Evolutionary conservation across 2,888 invertebrate species (phyloP).

Genomic region (Caenorhabditis zanzibari): DNA sequence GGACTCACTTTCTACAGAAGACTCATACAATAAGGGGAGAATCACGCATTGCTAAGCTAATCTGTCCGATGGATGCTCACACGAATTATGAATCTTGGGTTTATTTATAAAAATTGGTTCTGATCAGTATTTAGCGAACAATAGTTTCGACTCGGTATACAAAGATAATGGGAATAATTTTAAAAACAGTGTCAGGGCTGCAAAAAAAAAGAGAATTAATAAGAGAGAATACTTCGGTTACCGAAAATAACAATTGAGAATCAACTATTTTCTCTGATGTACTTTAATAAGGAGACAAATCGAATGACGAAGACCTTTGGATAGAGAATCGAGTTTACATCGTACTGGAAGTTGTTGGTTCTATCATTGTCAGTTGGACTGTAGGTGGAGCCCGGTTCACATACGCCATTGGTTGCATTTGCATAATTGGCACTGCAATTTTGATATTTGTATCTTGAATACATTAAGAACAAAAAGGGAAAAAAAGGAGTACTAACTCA

Average conservation of each 20-base stretch:
- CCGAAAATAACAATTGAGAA: too few species aligned
- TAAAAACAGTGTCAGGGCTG: neutral
- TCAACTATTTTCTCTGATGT: neutral
- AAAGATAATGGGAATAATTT: neutral
- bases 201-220: neutral
- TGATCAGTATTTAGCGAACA: constrained; percentile 15
- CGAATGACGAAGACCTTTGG: neutral
- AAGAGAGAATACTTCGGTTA: neutral
- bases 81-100: constrained; percentile 26
- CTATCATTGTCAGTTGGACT: constrained; percentile 52
- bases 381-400: constrained; percentile 43
- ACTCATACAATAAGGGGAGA: constrained; percentile 43
- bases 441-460: neutral
- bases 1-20: constrained; percentile 23
- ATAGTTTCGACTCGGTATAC: neutral
- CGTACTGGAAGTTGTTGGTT: constrained; percentile 20
- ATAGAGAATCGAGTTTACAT: neutral
- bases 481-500: constrained; percentile 26
- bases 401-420: constrained; percentile 43
- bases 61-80: constrained; percentile 8
- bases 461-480: too few species aligned
- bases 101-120: constrained; percentile 20
- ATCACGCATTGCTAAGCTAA: constrained; percentile 58
- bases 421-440: constrained; percentile 43
- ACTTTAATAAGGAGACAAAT: constrained; percentile 3